phyloP scores from a whole-genome alignment of 1,140 invertebrate genomes.

The Drosophila pectinifera region DNA sequence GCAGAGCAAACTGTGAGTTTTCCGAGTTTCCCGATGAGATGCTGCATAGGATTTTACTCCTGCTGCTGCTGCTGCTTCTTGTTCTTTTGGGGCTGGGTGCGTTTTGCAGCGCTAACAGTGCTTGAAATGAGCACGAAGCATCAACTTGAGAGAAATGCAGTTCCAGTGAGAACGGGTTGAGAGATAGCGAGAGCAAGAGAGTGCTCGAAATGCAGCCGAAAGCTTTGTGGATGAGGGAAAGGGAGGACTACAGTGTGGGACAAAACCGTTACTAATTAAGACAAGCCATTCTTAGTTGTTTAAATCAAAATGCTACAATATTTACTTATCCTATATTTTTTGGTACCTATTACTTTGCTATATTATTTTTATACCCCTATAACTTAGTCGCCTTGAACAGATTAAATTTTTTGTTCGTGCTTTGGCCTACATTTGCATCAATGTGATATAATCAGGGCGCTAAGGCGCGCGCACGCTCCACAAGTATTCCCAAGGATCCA shows the following conservation, averaged over 20 bases:
- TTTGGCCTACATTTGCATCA: slow-evolving; percentile 82
- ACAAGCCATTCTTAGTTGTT: slow-evolving; percentile 6
- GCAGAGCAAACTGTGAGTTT: slow-evolving; percentile 46
- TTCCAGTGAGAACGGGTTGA: slow-evolving; percentile 19
- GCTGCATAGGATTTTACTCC: slow-evolving; percentile 34
- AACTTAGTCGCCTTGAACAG: background rate
- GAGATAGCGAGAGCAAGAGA: slow-evolving; percentile 11
- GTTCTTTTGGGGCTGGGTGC: slow-evolving; percentile 54
- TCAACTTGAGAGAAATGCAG: slow-evolving; percentile 30
- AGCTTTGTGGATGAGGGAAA: slow-evolving; percentile 20
- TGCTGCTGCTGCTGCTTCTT: slow-evolving; percentile 33
- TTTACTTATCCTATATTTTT: slow-evolving; percentile 3
- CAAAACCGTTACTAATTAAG: slow-evolving; percentile 23
- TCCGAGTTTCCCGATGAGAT: slow-evolving; percentile 26
- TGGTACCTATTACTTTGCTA: background rate
- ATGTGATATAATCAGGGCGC: slow-evolving; percentile 84
- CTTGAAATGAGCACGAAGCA: slow-evolving; percentile 30
- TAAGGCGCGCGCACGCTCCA: slow-evolving; percentile 72
- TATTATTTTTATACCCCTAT: background rate
- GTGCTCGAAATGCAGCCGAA: slow-evolving; percentile 33
- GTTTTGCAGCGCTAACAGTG: slow-evolving; percentile 41
- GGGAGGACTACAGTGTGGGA: slow-evolving; percentile 3
- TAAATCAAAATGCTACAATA: background rate
- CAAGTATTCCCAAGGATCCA: slow-evolving; percentile 63
- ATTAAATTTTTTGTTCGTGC: slow-evolving; percentile 49